phyloP scores from a whole-genome alignment of 2,888 invertebrate species.

The Zygothrica quintamaculata region DNA sequence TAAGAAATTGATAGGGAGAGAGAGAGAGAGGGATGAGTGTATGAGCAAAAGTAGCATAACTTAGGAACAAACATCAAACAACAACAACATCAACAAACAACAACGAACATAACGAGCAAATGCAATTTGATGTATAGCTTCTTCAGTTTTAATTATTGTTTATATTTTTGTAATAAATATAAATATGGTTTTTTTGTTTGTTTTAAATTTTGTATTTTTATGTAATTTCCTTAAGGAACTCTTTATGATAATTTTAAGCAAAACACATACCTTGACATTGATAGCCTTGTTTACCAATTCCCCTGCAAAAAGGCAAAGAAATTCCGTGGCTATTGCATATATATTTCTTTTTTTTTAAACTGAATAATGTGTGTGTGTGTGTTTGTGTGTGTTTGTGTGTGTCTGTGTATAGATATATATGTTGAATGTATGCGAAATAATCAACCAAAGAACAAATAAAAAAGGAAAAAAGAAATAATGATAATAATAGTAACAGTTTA shows the following conservation, averaged over 20 bases:
- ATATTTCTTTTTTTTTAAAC: conserved; percentile 69
- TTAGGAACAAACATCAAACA: conserved; percentile 50
- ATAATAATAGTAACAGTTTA: conserved; percentile 19
- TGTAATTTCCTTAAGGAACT: conserved; percentile 25
- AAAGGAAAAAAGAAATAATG: conserved; percentile 26
- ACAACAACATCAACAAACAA: conserved; percentile 65
- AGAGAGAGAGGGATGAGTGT: neutral
- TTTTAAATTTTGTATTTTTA: conserved; percentile 42
- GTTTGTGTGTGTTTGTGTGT: too few relatives aligned
- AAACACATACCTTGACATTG: conserved; percentile 95
- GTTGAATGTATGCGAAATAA: conserved; percentile 42
- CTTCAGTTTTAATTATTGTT: conserved; percentile 7
- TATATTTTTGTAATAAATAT: conserved; percentile 16
- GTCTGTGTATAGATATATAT: conserved; percentile 47
- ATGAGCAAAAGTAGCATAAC: conserved; percentile 61
- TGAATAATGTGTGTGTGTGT: conserved; percentile 63
- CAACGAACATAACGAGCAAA: conserved; percentile 67
- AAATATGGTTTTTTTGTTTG: too few relatives aligned
- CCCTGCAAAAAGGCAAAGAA: conserved; percentile 91
- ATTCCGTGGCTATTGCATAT: conserved; percentile 84
- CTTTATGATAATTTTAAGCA: conserved; percentile 66
- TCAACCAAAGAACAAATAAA: conserved; percentile 14
- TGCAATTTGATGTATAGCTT: conserved; percentile 69
- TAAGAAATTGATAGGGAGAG: conserved; percentile 11
- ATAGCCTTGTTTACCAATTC: conserved; percentile 98